A percentile compares a stretch with the other conserved stretches of the same genome.
Evolutionary conservation across 2,888 invertebrate species (phyloP).

Genomic region (Epirrita christyi): DNA sequence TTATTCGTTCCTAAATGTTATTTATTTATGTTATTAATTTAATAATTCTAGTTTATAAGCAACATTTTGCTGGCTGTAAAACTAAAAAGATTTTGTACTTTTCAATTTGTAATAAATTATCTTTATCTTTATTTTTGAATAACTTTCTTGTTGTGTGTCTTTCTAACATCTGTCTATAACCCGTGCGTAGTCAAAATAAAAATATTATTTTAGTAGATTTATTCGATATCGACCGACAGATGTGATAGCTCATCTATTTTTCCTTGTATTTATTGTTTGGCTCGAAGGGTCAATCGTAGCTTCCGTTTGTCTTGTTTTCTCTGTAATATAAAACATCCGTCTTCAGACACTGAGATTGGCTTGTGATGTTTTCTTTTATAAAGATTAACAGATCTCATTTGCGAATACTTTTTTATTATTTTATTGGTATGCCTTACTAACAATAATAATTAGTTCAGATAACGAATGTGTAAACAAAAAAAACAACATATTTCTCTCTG

Average conservation of each 20-base stretch:
- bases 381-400: not conserved
- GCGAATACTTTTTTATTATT: not conserved
- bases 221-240: conserved; percentile 82
- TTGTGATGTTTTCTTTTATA: not conserved
- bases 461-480: too few relatives aligned
- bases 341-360: not conserved
- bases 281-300: conserved; percentile 75
- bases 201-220: conserved; percentile 84
- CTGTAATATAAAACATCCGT: conserved; percentile 25
- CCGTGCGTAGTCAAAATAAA: conserved; percentile 83
- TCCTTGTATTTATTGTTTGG: conserved; percentile 75
- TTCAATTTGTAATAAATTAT: too few relatives aligned
- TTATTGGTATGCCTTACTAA: too few relatives aligned
- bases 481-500: too few relatives aligned
- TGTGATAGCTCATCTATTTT: conserved; percentile 77
- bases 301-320: conserved; percentile 64
- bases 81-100: too few relatives aligned
- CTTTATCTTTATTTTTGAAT: too few relatives aligned
- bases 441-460: too few relatives aligned
- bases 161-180: conserved; percentile 80
- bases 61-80: too few relatives aligned
- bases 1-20: too few relatives aligned
- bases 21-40: too few relatives aligned
- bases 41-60: too few relatives aligned
- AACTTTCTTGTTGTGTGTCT: conserved; percentile 46